Percentiles rank a stretch among this genome's conserved stretches.
phyloP scores from a whole-genome alignment of 2,797 vertebrate species.

The Aulostomus chinensis region DNA sequence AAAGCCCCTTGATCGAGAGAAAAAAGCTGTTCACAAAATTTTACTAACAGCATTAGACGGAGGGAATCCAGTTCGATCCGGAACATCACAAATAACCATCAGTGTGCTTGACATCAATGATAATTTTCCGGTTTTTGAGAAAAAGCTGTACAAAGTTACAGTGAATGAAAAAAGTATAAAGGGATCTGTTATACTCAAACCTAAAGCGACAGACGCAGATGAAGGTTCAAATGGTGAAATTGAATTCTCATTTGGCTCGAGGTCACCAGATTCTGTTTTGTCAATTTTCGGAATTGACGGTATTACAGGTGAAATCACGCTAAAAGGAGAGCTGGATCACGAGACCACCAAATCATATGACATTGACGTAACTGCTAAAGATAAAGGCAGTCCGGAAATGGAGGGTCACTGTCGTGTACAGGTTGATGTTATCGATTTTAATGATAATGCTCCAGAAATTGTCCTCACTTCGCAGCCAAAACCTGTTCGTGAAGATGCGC shows the following conservation, averaged over 20 bases:
- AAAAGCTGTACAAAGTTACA: constrained; percentile 56
- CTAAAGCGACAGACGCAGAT: constrained; percentile 64
- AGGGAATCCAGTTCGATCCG: constrained; percentile 61
- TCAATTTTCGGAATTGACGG: constrained; percentile 58
- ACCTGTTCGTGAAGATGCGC: constrained; percentile 60
- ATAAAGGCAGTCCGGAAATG: constrained; percentile 65
- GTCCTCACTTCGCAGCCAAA: constrained; percentile 60
- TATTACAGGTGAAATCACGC: constrained; percentile 57
- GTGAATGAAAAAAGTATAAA: constrained; percentile 45
- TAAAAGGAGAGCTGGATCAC: constrained; percentile 67
- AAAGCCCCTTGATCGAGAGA: constrained; percentile 67
- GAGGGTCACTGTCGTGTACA: constrained; percentile 65
- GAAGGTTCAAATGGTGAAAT: constrained; percentile 67
- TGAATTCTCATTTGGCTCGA: constrained; percentile 56
- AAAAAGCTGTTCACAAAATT: constrained; percentile 51
- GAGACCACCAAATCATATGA: constrained; percentile 62
- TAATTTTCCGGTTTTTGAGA: constrained; percentile 67
- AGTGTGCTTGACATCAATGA: constrained; percentile 65
- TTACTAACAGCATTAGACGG: constrained; percentile 70
- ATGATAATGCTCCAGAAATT: constrained; percentile 71
- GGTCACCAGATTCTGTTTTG: constrained; percentile 42
- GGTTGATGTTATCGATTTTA: constrained; percentile 64
- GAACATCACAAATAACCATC: constrained; percentile 61
- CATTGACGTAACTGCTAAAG: constrained; percentile 63
- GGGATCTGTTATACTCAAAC: constrained; percentile 39